Evolutionary conservation across 2,797 vertebrate species (phyloP).

Genomic region (Hipposideros larvatus): DNA sequence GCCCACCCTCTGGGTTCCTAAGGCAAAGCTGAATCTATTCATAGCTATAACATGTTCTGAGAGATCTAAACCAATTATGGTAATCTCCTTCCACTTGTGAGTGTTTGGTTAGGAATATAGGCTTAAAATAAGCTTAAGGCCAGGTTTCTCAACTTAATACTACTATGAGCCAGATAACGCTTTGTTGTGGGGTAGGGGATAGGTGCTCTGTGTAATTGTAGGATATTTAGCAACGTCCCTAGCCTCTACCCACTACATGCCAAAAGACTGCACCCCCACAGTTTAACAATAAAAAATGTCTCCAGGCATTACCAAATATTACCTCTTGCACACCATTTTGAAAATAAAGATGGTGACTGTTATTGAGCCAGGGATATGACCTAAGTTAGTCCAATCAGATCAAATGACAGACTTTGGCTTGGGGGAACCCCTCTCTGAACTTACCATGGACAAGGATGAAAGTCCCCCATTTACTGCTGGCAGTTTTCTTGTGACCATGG

Average conservation of each 20-base stretch:
- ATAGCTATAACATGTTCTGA: constrained; percentile 30
- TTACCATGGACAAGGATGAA: neutral
- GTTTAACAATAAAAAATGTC: constrained; percentile 30
- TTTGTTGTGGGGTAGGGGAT: neutral
- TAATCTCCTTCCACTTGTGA: constrained; percentile 18
- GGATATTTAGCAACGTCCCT: neutral
- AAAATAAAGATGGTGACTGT: constrained; percentile 46
- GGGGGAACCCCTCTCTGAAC: neutral
- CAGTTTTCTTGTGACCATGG: neutral
- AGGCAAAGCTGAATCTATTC: neutral
- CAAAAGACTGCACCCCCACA: neutral
- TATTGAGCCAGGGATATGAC: neutral
- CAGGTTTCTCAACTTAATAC: constrained; percentile 7
- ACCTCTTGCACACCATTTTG: neutral
- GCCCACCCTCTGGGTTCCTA: neutral
- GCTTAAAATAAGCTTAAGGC: constrained; percentile 9
- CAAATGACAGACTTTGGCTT: constrained; percentile 48
- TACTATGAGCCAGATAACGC: constrained; percentile 3
- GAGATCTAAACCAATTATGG: constrained; percentile 27
- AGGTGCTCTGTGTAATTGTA: neutral
- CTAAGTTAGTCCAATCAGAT: neutral
- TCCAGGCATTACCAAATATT: constrained; percentile 19
- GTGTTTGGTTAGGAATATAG: constrained; percentile 29
- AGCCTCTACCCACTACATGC: neutral
- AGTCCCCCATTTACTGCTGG: neutral